A percentile compares a stretch with the other conserved stretches of the same genome.
Conservation (phyloP, 1,140 invertebrate genomes). For the Magallana ariakensis region DNA sequence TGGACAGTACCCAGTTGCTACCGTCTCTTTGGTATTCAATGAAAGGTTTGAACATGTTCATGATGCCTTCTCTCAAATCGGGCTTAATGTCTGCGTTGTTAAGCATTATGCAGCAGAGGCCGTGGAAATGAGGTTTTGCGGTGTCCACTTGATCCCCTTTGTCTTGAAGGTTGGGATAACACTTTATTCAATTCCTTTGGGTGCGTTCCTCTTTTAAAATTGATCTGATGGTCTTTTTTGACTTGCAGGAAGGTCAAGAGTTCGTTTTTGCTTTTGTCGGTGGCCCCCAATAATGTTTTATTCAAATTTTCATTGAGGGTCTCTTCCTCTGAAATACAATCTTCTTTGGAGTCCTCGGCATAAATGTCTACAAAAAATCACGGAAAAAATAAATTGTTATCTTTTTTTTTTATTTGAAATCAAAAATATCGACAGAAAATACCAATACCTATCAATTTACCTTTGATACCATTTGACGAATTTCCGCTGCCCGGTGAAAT, state of each 20-base stretch:
- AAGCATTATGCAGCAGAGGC: conserved; percentile 10
- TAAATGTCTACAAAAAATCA: no score
- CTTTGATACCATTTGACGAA: background rate
- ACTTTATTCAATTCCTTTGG: background rate
- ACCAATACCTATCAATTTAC: no score
- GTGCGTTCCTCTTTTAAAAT: background rate
- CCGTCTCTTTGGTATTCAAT: conserved; percentile 48
- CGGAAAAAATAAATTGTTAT: background rate
- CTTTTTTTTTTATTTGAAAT: no score
- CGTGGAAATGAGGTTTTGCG: background rate
- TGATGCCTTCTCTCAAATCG: conserved; percentile 11
- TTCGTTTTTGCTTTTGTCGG: conserved; percentile 19
- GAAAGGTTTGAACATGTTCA: conserved; percentile 38
- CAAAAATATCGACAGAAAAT: no score
- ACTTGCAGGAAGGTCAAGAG: conserved; percentile 1
- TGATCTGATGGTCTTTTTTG: background rate
- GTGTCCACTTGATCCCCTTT: no score
- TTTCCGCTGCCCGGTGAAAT: background rate
- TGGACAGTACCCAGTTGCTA: conserved; percentile 52
- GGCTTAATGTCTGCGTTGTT: conserved; percentile 24
- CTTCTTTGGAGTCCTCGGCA: background rate
- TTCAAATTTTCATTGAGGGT: conserved; percentile 11
- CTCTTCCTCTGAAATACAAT: background rate
- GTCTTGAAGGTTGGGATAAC: background rate
- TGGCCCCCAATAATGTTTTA: background rate